Base-by-base conservation (phyloP, 2,888 invertebrate species). In the Drosophila leonis region DNA sequence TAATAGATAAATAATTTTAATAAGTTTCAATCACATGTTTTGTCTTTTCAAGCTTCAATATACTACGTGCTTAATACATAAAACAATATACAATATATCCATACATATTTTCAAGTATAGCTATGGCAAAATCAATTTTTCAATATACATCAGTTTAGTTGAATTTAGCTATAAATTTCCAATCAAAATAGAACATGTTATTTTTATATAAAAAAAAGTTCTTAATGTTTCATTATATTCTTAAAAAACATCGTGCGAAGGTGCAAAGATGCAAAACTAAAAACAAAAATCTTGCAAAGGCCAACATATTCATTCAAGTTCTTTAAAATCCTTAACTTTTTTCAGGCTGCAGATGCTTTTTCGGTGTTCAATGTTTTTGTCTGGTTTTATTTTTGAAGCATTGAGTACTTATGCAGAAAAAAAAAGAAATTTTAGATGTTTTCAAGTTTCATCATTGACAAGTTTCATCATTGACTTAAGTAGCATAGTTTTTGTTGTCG, bases 1-100 rank as follows among this genome's bases (percentile, higher is more conserved):
- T 57, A 48, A 56, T 64, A 59, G 55, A 60, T 20, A 33, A n/a
- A 48, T 41, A 5, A 60, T 2, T 41, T 67, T 72, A 15, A 29
- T 42, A n/a, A 41, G n/a, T 55, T 27, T 41, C 13, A 33, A 31
- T n/a, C 20, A 35, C n/a, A 57, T 44, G 46, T 57, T 24, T 56
- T 44, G 33, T 42, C 42, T 31, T 8, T 56, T 41, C 31, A 31
- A 44, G 56, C 56, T 56, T 56, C 31, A 42, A 42, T 31, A 42
- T 41, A 24, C 10, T 33, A 33, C n/a, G 56, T 56, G 56, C 56
- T 33, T 42, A 42, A 20, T 33, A 33, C 41, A 18, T 20, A 7
- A 20, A 41, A 41, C n/a, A 42, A 20, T 15, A 31, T 24, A 24
- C 24, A 24, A 15, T 35, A 35, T 15, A 24, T 51, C 31, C 18